phyloP scores from a whole-genome alignment of 2,888 invertebrate genomes.

The Elegia similella region DNA sequence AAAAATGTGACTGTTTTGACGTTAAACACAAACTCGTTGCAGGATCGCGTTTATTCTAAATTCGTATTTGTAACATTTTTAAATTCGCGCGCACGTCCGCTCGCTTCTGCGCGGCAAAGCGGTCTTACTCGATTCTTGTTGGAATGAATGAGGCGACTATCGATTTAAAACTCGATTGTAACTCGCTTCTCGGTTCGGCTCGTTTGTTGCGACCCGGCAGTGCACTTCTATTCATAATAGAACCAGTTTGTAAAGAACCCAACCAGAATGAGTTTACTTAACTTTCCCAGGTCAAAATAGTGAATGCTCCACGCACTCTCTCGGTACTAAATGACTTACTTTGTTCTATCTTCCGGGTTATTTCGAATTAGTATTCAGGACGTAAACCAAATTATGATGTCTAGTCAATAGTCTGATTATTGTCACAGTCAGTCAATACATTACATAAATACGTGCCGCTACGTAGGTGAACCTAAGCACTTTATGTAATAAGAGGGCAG shows the following conservation, averaged over 20 bases:
- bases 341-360: not conserved
- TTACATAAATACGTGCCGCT: too few relatives aligned
- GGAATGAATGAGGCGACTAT: slow-evolving; percentile 8
- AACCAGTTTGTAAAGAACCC: slow-evolving; percentile 2
- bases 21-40: slow-evolving; percentile 32
- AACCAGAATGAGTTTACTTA: not conserved
- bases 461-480: too few relatives aligned
- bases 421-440: too few relatives aligned
- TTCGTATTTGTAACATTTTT: slow-evolving; percentile 50
- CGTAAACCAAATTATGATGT: not conserved
- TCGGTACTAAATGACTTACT: not conserved
- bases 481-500: too few relatives aligned
- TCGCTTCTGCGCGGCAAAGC: slow-evolving; percentile 44
- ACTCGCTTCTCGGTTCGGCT: not conserved
- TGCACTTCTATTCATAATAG: slow-evolving; percentile 17
- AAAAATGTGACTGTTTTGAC: slow-evolving; percentile 41
- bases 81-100: slow-evolving; percentile 45
- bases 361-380: not conserved
- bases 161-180: slow-evolving; percentile 11
- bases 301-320: not conserved
- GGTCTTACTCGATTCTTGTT: slow-evolving; percentile 34
- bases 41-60: slow-evolving; percentile 25
- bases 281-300: not conserved
- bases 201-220: slow-evolving; percentile 36
- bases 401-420: not conserved